Evolutionary conservation across 92 coral and sea anemone species (phyloP).

Genomic region (Actinernus sp.): DNA sequence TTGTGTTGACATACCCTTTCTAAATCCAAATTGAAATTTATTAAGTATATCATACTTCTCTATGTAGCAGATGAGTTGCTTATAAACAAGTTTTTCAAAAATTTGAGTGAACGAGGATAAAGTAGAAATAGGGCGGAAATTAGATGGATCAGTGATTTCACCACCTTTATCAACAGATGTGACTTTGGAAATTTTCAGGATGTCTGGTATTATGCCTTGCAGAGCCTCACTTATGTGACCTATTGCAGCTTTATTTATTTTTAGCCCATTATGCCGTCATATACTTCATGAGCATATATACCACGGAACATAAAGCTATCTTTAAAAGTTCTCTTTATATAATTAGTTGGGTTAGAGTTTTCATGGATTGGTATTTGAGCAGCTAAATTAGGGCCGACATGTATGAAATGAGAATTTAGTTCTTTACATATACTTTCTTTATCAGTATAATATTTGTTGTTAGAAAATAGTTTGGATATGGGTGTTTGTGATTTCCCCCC

Average conservation of each 20-base stretch:
- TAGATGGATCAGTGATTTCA: too few species aligned
- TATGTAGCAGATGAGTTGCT: slow-evolving; percentile 24
- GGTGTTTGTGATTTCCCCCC: slow-evolving; percentile 30
- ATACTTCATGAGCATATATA: too few species aligned
- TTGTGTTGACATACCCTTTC: slow-evolving; percentile 15
- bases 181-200: slow-evolving; percentile 41
- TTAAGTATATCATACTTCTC: slow-evolving; percentile 28
- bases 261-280: slow-evolving; percentile 10
- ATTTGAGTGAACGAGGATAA: slow-evolving; percentile 47
- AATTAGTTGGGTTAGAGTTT: slow-evolving; percentile 20
- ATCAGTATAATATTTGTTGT: slow-evolving; percentile 52
- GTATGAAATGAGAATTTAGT: slow-evolving; percentile 44
- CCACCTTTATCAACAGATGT: slow-evolving; percentile 49
- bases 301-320: slow-evolving; percentile 65
- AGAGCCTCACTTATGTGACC: slow-evolving; percentile 29
- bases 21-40: slow-evolving; percentile 36
- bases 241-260: slow-evolving; percentile 34
- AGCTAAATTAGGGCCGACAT: slow-evolving; percentile 61
- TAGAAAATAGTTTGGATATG: slow-evolving; percentile 47
- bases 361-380: slow-evolving; percentile 26
- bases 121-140: slow-evolving; percentile 42
- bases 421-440: slow-evolving; percentile 53
- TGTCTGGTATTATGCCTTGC: slow-evolving; percentile 36
- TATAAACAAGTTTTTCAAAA: slow-evolving; percentile 34
- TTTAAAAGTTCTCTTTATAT: slow-evolving; percentile 38